phyloP scores from a whole-genome alignment of 1,140 invertebrate genomes.

The Hycleus cichorii region DNA sequence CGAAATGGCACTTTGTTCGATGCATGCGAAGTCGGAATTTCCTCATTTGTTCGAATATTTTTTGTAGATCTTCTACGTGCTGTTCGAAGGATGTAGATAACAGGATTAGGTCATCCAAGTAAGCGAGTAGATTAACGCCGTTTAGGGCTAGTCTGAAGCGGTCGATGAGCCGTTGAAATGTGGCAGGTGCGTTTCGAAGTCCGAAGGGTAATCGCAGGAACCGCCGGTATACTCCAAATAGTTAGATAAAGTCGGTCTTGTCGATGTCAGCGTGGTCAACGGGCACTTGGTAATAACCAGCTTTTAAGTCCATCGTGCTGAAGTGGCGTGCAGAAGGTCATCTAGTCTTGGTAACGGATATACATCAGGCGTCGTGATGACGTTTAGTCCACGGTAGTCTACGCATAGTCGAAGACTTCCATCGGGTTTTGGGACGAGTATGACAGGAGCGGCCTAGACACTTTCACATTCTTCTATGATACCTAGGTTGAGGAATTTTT shows the following conservation, averaged over 20 bases:
- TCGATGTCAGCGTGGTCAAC: not conserved
- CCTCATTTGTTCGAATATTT: constrained; percentile 33
- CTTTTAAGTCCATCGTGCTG: not conserved
- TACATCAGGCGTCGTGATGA: constrained; percentile 31
- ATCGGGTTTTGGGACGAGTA: constrained; percentile 46
- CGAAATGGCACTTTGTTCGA: constrained; percentile 39
- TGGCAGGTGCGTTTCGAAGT: constrained; percentile 31
- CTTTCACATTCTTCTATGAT: constrained; percentile 40
- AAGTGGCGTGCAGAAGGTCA: constrained; percentile 37
- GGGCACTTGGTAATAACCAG: not conserved
- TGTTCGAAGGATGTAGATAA: constrained; percentile 34
- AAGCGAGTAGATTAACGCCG: constrained; percentile 29
- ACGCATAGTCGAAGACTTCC: constrained; percentile 39
- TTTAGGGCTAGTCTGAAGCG: constrained; percentile 11
- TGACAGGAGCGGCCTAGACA: constrained; percentile 35
- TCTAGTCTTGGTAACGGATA: constrained; percentile 49
- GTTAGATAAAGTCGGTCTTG: not conserved
- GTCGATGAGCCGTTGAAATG: constrained; percentile 27
- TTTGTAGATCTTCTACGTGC: constrained; percentile 35
- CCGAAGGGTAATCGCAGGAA: constrained; percentile 36
- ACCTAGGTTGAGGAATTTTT: not conserved
- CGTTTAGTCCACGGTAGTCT: constrained; percentile 42
- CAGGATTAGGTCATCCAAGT: constrained; percentile 43
- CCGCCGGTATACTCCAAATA: not conserved
- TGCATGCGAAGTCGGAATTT: constrained; percentile 36